These are phyloP conservation scores for Apotomis turbidana DNA, from an alignment of 2,888 invertebrate genomes.

Conservation along the genomic window DNA sequence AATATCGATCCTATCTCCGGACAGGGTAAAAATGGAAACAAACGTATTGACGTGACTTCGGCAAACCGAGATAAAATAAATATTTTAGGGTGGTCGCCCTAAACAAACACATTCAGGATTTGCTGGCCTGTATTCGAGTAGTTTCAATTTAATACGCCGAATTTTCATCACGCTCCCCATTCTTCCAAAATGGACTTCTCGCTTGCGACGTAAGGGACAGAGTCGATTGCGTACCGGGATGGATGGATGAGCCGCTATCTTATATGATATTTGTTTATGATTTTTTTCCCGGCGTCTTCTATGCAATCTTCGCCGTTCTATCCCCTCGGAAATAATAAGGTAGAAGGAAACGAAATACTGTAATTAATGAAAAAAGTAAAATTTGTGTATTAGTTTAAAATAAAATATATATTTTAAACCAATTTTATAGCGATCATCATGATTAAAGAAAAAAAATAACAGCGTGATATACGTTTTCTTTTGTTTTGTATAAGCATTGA, in stretches of 20 bases:
- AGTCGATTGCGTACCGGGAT: slow-evolving; percentile 45
- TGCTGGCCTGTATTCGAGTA: slow-evolving; percentile 81
- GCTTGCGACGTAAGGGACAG: slow-evolving; percentile 48
- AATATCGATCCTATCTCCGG: slow-evolving; percentile 77
- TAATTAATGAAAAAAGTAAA: slow-evolving; percentile 20
- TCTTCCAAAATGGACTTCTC: slow-evolving; percentile 61
- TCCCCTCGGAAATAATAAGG: slow-evolving; percentile 21
- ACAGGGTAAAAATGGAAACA: slow-evolving; percentile 77
- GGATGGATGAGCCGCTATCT: slow-evolving; percentile 58
- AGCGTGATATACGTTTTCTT: no score
- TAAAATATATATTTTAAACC: no score
- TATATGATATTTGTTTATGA: slow-evolving; percentile 65
- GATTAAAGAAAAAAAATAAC: no score
- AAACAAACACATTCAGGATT: slow-evolving; percentile 82
- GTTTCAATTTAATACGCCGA: slow-evolving; percentile 82
- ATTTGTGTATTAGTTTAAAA: no score
- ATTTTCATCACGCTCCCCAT: slow-evolving; percentile 71
- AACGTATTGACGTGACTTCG: slow-evolving; percentile 81
- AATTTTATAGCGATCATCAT: no score
- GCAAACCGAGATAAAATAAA: slow-evolving; percentile 84
- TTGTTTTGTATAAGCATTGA: no score
- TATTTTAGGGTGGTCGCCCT: slow-evolving; percentile 83
- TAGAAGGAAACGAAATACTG: neutral
- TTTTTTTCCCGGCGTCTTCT: slow-evolving; percentile 56
- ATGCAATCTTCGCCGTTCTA: slow-evolving; percentile 54